Conservation (phyloP, 2,113 vertebrate species). For the Callaeas wilsoni region DNA sequence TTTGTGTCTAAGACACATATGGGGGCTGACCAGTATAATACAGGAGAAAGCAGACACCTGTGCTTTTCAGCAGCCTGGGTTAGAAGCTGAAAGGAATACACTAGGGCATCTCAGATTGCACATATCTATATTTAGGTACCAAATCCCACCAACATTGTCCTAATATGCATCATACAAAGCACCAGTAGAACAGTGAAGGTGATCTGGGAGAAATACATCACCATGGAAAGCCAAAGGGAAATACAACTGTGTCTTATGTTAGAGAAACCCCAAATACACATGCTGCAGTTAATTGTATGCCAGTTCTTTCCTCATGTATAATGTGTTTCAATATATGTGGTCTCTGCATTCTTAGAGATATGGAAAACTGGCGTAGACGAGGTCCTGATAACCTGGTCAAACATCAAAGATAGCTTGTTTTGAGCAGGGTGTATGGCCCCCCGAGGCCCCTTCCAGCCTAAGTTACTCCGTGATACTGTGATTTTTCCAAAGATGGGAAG, state of each 20-base stretch:
- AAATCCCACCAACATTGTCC: not conserved
- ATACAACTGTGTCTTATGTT: not conserved
- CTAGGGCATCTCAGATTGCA: not conserved
- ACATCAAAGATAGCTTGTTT: not conserved
- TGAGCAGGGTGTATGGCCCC: not conserved
- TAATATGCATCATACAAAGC: not conserved
- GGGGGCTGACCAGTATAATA: not conserved
- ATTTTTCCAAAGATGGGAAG: not conserved
- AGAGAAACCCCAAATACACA: not conserved
- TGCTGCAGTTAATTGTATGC: not conserved
- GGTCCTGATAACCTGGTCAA: not conserved
- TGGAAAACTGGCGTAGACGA: not conserved
- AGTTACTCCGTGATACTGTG: not conserved
- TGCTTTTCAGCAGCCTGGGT: not conserved
- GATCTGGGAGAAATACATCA: not conserved
- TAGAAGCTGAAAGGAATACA: not conserved
- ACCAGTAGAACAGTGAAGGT: not conserved
- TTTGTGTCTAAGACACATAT: not conserved
- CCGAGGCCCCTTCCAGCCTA: not conserved
- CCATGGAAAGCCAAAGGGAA: not conserved
- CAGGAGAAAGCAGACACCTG: not conserved
- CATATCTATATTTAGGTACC: not conserved
- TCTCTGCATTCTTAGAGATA: not conserved
- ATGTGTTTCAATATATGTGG: not conserved
- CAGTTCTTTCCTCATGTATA: not conserved